Evolutionary conservation across 2,113 vertebrate genomes (phyloP).

Genomic region (Microcebus tavaratra): DNA sequence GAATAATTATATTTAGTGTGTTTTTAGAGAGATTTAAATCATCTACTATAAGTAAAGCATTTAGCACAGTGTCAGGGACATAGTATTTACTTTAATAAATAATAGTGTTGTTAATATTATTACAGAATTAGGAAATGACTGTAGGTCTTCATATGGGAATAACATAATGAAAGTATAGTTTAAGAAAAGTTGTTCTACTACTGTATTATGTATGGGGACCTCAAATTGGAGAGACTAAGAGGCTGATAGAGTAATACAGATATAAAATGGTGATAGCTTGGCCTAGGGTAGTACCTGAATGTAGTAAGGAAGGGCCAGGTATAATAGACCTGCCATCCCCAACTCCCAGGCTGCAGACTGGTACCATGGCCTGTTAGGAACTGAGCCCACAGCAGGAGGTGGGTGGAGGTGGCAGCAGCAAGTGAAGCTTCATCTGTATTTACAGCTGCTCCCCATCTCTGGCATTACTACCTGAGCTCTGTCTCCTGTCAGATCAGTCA

Average conservation of each 20-base stretch:
- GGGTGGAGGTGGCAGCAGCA: too few relatives aligned
- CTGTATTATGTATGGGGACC: neutral
- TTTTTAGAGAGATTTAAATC: slow-evolving; percentile 56
- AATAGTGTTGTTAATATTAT: neutral
- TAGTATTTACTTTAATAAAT: neutral
- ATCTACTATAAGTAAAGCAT: neutral
- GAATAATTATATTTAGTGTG: slow-evolving; percentile 10
- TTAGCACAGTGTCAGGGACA: neutral
- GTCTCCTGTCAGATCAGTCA: too few relatives aligned
- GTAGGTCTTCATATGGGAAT: neutral
- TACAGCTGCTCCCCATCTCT: too few relatives aligned
- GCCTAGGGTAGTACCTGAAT: neutral
- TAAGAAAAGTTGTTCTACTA: neutral
- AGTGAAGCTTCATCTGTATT: too few relatives aligned
- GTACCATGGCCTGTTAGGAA: too few relatives aligned
- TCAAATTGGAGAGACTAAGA: slow-evolving; percentile 20
- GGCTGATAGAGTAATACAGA: neutral
- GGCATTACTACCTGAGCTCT: too few relatives aligned
- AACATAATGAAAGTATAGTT: neutral
- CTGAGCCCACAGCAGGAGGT: too few relatives aligned
- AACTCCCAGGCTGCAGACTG: too few relatives aligned
- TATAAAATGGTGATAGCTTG: neutral
- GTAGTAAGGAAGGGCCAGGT: neutral
- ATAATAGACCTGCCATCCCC: neutral
- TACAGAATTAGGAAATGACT: neutral